phyloP scores from a whole-genome alignment of 2,888 invertebrate species.

The Stenoptilia bipunctidactyla region DNA sequence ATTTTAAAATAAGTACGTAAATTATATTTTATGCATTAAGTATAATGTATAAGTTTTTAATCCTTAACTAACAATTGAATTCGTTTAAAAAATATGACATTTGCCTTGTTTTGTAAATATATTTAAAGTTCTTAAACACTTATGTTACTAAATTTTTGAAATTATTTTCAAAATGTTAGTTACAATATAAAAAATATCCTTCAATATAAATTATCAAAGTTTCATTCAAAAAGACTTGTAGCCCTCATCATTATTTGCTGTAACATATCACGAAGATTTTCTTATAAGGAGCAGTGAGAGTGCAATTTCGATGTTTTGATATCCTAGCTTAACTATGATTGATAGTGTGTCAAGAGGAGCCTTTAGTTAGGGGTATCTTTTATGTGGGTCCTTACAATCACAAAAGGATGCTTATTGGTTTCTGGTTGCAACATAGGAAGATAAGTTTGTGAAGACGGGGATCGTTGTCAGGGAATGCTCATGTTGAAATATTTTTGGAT shows the following conservation, averaged over 20 bases:
- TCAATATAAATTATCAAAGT: not conserved
- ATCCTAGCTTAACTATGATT: slow-evolving; percentile 61
- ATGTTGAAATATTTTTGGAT: too few species aligned
- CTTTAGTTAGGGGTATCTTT: slow-evolving; percentile 42
- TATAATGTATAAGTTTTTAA: too few species aligned
- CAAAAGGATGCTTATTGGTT: slow-evolving; percentile 23
- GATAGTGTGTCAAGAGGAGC: slow-evolving; percentile 36
- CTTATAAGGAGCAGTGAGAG: slow-evolving; percentile 47
- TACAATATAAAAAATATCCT: not conserved
- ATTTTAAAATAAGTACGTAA: too few species aligned
- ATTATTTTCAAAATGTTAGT: not conserved
- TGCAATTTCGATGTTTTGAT: slow-evolving; percentile 57
- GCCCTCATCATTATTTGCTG: slow-evolving; percentile 26
- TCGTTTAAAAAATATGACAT: too few species aligned
- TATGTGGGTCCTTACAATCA: slow-evolving; percentile 35
- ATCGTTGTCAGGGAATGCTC: too few species aligned
- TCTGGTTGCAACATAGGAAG: slow-evolving; percentile 31
- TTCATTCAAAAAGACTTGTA: slow-evolving; percentile 15
- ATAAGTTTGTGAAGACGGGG: slow-evolving; percentile 8
- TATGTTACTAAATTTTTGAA: too few species aligned
- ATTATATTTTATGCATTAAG: too few species aligned
- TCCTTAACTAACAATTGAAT: too few species aligned
- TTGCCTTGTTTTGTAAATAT: too few species aligned
- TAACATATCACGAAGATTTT: slow-evolving; percentile 32
- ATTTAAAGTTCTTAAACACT: too few species aligned